Evolutionary conservation across 2,888 invertebrate genomes (phyloP).

Genomic region (Drosophila borborema): DNA sequence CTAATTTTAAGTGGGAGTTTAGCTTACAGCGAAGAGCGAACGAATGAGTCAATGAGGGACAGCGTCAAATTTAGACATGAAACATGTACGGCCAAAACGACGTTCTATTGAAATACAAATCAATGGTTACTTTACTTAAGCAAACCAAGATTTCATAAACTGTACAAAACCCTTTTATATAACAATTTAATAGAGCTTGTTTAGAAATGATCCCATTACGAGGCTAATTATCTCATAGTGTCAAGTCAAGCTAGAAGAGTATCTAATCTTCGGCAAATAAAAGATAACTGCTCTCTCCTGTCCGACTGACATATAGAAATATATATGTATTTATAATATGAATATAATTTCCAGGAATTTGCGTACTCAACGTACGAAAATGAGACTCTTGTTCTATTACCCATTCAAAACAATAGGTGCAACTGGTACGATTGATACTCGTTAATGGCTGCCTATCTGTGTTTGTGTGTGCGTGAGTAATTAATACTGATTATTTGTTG

Average conservation of each 20-base stretch:
- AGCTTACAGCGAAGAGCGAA: slow-evolving; percentile 25
- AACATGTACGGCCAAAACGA: slow-evolving; percentile 1
- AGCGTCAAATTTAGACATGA: neutral
- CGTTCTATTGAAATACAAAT: neutral
- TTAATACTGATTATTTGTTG: slow-evolving; percentile 74
- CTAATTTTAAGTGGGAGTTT: slow-evolving; percentile 70
- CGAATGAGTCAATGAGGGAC: slow-evolving; percentile 4
- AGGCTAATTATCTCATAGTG: slow-evolving; percentile 2
- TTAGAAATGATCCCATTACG: neutral
- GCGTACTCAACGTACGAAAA: neutral
- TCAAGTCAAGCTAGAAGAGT: neutral
- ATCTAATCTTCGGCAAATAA: slow-evolving; percentile 12
- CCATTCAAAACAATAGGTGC: slow-evolving; percentile 19
- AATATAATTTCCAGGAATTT: slow-evolving; percentile 14
- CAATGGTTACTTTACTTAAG: neutral
- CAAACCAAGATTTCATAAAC: neutral
- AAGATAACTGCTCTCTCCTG: neutral
- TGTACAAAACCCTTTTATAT: slow-evolving; percentile 2
- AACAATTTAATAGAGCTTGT: neutral
- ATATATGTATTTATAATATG: slow-evolving; percentile 3
- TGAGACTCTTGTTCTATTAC: neutral
- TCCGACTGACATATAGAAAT: slow-evolving; percentile 2
- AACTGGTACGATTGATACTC: slow-evolving; percentile 36
- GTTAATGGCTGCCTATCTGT: slow-evolving; percentile 1
- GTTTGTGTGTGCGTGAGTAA: slow-evolving; percentile 37